These are phyloP conservation scores for Stenoptilia bipunctidactyla DNA, from an alignment of 2,888 invertebrate genomes.

Conservation along the genomic window DNA sequence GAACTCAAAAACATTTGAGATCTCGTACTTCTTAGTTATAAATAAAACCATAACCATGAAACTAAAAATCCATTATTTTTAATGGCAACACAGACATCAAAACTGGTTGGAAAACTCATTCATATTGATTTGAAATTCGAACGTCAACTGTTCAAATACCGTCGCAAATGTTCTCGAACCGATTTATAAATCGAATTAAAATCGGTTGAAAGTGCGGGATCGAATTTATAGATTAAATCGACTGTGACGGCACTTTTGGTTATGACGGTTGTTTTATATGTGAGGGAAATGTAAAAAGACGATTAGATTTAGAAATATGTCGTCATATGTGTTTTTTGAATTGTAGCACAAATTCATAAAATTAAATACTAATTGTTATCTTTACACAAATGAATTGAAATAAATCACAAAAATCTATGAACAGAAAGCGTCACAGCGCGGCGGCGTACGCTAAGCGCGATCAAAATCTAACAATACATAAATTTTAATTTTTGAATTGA, in stretches of 20 bases:
- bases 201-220: slow-evolving; percentile 28
- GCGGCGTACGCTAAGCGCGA: slow-evolving; percentile 54
- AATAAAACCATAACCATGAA: slow-evolving; percentile 10
- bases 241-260: slow-evolving; percentile 16
- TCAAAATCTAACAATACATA: slow-evolving; percentile 68
- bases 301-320: too few species aligned
- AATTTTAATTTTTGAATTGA: slow-evolving; percentile 66
- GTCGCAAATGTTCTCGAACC: slow-evolving; percentile 24
- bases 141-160: slow-evolving; percentile 23
- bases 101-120: slow-evolving; percentile 27
- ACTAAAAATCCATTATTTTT: slow-evolving; percentile 6
- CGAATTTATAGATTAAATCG: slow-evolving; percentile 29
- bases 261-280: not conserved
- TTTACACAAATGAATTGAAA: too few species aligned
- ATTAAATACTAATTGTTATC: too few species aligned
- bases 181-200: slow-evolving; percentile 48
- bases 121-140: slow-evolving; percentile 19
- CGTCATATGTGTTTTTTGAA: too few species aligned
- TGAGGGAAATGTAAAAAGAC: too few species aligned
- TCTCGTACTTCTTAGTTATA: too few species aligned
- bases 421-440: slow-evolving; percentile 33
- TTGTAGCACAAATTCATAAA: too few species aligned
- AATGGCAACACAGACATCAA: slow-evolving; percentile 17
- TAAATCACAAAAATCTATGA: slow-evolving; percentile 58
- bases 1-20: too few species aligned